Evolutionary conservation across 2,797 vertebrate species (phyloP).

Genomic region (Odontamblyopus rebecca): DNA sequence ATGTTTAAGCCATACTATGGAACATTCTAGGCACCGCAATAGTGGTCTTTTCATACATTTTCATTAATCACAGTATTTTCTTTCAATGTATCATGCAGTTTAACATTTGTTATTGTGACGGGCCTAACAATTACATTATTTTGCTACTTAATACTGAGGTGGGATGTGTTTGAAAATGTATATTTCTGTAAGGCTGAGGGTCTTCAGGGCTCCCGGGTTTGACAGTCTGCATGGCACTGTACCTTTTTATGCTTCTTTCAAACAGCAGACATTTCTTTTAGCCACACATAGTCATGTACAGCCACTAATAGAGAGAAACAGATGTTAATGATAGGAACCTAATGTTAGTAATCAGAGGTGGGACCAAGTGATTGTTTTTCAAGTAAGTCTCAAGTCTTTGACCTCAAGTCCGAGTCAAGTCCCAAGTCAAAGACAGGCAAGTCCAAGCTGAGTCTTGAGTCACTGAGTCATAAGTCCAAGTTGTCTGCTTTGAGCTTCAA

Average conservation of each 20-base stretch:
- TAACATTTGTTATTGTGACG: neutral
- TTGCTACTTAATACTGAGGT: slow-evolving; percentile 43
- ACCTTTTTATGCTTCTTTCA: slow-evolving; percentile 11
- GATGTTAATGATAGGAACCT: slow-evolving; percentile 19
- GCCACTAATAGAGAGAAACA: slow-evolving; percentile 64
- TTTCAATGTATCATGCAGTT: neutral
- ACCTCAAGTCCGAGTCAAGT: no score
- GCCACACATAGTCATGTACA: slow-evolving; percentile 80
- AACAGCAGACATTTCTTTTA: slow-evolving; percentile 43
- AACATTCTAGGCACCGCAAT: no score
- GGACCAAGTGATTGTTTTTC: no score
- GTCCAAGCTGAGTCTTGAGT: no score
- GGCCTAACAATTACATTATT: slow-evolving; percentile 22
- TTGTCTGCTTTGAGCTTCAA: no score
- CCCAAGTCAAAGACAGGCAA: no score
- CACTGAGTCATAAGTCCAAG: no score
- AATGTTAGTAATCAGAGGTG: no score
- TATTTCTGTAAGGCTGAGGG: slow-evolving; percentile 37
- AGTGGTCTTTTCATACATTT: neutral
- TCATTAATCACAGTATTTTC: neutral
- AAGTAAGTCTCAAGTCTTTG: no score
- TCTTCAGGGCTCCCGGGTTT: slow-evolving; percentile 37
- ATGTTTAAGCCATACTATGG: no score
- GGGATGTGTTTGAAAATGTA: slow-evolving; percentile 37
- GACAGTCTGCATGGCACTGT: slow-evolving; percentile 33